Evolutionary conservation across 2,797 vertebrate species (phyloP).

Genomic region (Eulemur rubriventer): DNA sequence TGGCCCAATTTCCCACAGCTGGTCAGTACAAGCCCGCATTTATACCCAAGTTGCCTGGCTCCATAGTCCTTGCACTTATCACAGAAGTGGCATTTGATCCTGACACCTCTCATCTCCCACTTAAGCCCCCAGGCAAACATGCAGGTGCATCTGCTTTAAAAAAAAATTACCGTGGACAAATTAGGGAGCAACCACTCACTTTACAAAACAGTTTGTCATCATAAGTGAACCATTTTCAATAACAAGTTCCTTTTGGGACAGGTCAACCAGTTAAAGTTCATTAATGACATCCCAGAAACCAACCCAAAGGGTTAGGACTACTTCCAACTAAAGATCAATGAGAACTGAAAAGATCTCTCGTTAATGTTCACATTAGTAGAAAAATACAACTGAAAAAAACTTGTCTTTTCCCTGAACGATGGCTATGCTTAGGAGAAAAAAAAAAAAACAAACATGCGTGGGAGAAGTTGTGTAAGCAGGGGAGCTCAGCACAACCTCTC

Average conservation of each 20-base stretch:
- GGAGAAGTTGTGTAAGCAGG: background rate
- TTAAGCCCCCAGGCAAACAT: background rate
- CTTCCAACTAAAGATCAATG: background rate
- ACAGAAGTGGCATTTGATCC: background rate
- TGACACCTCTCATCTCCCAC: background rate
- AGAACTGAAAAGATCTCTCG: background rate
- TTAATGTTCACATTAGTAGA: background rate
- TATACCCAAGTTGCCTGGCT: background rate
- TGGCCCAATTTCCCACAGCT: background rate
- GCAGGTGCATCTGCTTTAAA: background rate
- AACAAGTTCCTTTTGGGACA: background rate
- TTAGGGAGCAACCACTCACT: background rate
- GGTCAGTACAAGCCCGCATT: background rate
- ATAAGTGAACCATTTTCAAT: background rate
- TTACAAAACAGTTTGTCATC: background rate
- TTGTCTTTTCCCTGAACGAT: background rate
- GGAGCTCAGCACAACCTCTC: background rate
- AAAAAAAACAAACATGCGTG: rapidly evolving
- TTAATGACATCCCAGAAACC: slow-evolving; percentile 1
- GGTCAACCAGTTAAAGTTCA: slow-evolving; percentile 19
- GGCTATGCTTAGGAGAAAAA: background rate
- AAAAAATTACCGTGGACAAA: background rate
- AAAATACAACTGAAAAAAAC: background rate
- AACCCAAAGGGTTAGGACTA: background rate
- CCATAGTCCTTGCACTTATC: background rate